Evolutionary conservation across 2,888 invertebrate genomes (phyloP), one percentile per base, ranked within the genome.

Genomic region (Sarcophaga variegata): DNA sequence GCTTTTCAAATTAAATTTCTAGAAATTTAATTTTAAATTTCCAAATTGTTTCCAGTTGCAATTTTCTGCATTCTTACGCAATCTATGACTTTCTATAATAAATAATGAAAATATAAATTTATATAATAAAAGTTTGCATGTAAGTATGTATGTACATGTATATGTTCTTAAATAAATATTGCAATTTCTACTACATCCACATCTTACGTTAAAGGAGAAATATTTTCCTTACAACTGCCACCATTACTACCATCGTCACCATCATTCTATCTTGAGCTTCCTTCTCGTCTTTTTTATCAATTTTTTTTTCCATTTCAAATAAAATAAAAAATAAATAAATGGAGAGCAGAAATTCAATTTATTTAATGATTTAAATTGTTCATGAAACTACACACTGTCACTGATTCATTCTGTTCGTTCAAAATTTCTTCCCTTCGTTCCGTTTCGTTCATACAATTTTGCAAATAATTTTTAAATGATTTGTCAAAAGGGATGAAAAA

Each of bases 351-450:
- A 77, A 69, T 79, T 78, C 86, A 86, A 83, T 86, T 81, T 86
- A 83, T 81, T 83, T 86, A 83, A 86, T 81, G 83, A 74, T 81
- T 86, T 83, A 86, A 86, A 86, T 86, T 81, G 72, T 83, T 83
- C 0, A 37, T 37, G 64, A 81, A 83, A 81, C 83, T 86, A 86
- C 69, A 59, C n/a, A 80, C 80, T 77, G 80, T 67, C 72, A 83
- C 83, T 80, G 66, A 54, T 66, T 71, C 76, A 76, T 80, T 76
- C 49, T 64, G 22, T 70, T 67, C 71, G 54, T 27, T 22, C 71
- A 60, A 59, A 60, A 45, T 62, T 22, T 67, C 79, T 69, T 76
- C 60, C 60, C 71, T 47, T n/a, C 62, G 12, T 54, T 75, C 2
- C 14, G 64, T n/a, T 60, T 47, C 78, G 17, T 25, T 27, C 72